Base-by-base conservation (phyloP, 2,888 invertebrate genomes). In the Eilema depressum region DNA sequence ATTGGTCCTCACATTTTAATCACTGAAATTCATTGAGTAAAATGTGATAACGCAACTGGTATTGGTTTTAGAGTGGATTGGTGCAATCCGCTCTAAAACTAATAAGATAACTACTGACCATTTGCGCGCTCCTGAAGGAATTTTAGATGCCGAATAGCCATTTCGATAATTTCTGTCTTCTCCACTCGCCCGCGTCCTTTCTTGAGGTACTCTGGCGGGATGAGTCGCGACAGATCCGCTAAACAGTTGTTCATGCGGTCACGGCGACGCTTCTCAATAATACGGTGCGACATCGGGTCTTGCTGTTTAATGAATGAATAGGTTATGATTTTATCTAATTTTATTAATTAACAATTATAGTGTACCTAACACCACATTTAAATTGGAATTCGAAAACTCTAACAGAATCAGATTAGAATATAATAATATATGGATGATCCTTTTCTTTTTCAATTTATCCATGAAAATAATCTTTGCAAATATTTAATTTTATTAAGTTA, bases 221-320 rank as follows among this genome's bases (percentile, higher is more conserved):
- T 99, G 68, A 99, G 96, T 57, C 98, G 96, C 68, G 99, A 98
- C 41, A 99, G 96, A 91, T 99, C 99, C 0, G 99, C 99, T 73
- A 99, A 95, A 89, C 99, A 99, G 92, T 98, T 99, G 96, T 99
- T 99, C 99, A 99, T 99, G 69, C 99, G 97, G 93, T 99, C 99
- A 30, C 99, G 96, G 53, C 99, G 96, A 63, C 99, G 96, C 91
- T 99, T 99, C 94, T 99, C 99, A 78, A 99, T 99, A 82, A 99
- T 99, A 73, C 99, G 97, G 91, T 99, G 99, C n/a, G 99, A 99
- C 97, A 99, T 96, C 64, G 99, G 99, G 92, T 99, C 99, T 98
- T 99, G 97, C 96, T 97, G 87, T 85, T 59, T 93, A 62, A 86
- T 87, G 70, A 76, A 68, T 56, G 23, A 28, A 25, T 4, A 33